phyloP scores from a whole-genome alignment of 2,888 invertebrate species.

The Priocnemis perturbator region DNA sequence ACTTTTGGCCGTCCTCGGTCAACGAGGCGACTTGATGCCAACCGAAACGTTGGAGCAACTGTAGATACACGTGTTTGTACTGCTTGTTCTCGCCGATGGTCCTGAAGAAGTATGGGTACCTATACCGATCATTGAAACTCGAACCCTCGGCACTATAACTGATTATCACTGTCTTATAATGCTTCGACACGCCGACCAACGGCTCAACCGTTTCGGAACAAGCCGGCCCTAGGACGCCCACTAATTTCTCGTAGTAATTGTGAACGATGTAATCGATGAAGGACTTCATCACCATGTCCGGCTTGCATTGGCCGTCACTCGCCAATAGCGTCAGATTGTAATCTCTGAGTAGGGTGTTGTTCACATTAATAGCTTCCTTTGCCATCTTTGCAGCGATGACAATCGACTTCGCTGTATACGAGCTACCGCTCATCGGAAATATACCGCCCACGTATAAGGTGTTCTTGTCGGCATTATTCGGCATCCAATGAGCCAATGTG shows the following conservation, averaged over 20 bases:
- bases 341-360: slow-evolving; percentile 78
- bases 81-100: slow-evolving; percentile 88
- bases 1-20: slow-evolving; percentile 87
- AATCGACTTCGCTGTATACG: slow-evolving; percentile 80
- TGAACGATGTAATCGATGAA: slow-evolving; percentile 83
- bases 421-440: slow-evolving; percentile 81
- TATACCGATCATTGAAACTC: slow-evolving; percentile 81
- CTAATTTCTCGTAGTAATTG: slow-evolving; percentile 78
- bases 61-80: slow-evolving; percentile 82
- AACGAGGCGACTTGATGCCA: slow-evolving; percentile 87
- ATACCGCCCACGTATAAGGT: slow-evolving; percentile 82
- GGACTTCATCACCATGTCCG: slow-evolving; percentile 85
- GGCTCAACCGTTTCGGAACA: slow-evolving; percentile 90
- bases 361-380: slow-evolving; percentile 79
- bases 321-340: slow-evolving; percentile 79
- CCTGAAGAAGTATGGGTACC: slow-evolving; percentile 87
- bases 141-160: slow-evolving; percentile 89
- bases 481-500: slow-evolving; percentile 76
- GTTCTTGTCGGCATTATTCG: slow-evolving; percentile 68
- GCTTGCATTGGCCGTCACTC: slow-evolving; percentile 82
- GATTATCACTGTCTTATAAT: slow-evolving; percentile 83
- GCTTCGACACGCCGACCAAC: slow-evolving; percentile 85
- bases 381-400: slow-evolving; percentile 81
- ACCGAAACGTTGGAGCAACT: slow-evolving; percentile 78
- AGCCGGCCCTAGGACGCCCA: slow-evolving; percentile 87